Evolutionary conservation across 2,113 vertebrate species (phyloP).

Genomic region (Percina caprodes): DNA sequence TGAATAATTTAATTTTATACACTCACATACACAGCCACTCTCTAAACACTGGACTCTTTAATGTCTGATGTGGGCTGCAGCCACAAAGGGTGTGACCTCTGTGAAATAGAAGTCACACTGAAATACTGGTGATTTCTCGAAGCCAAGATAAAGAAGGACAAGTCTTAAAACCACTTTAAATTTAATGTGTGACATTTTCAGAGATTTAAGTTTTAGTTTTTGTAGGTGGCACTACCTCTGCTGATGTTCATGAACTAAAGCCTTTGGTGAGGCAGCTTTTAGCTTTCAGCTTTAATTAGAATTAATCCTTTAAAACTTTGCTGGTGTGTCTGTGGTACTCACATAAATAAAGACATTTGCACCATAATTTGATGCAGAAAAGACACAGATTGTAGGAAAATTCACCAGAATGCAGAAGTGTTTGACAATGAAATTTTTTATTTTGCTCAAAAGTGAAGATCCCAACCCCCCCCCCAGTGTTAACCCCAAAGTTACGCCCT

Average conservation of each 20-base stretch:
- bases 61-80: conserved; percentile 24
- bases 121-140: background rate
- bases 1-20: conserved; percentile 68
- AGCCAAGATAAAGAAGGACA: background rate
- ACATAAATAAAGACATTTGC: too few species aligned
- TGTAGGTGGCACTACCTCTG: background rate
- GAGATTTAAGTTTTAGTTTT: background rate
- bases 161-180: background rate
- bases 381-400: too few species aligned
- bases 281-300: background rate
- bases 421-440: too few species aligned
- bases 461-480: too few species aligned
- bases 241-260: conserved; percentile 4
- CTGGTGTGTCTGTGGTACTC: background rate
- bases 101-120: background rate
- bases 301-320: background rate
- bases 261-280: background rate
- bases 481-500: too few species aligned
- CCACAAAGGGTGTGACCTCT: conserved; percentile 36
- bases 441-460: too few species aligned
- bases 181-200: conserved; percentile 18
- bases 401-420: too few species aligned
- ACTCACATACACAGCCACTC: conserved; percentile 15
- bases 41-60: conserved; percentile 34
- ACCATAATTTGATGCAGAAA: too few species aligned